phyloP scores from a whole-genome alignment of 1,140 invertebrate species.

The Belonocnema kinseyi region DNA sequence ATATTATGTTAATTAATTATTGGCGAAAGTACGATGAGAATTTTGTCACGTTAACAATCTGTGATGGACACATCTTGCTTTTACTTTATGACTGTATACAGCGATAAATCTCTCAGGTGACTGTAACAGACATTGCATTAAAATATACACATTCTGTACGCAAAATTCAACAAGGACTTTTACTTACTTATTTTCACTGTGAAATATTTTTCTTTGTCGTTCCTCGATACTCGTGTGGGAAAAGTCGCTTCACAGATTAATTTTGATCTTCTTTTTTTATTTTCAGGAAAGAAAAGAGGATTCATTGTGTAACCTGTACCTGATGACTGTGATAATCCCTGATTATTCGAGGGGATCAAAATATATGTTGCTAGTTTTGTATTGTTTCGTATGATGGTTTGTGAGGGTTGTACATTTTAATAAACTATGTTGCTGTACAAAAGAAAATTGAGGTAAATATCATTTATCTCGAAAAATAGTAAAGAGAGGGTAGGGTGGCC shows the following conservation, averaged over 20 bases:
- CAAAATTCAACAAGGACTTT: constrained; percentile 37
- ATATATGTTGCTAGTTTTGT: no score
- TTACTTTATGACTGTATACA: constrained; percentile 64
- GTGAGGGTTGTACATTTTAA: no score
- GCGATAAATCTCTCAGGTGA: constrained; percentile 59
- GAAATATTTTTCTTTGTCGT: constrained; percentile 7
- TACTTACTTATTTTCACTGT: constrained; percentile 14
- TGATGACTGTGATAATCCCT: constrained; percentile 71
- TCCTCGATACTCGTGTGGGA: not conserved
- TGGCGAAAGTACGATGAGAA: constrained; percentile 39
- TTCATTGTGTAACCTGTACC: constrained; percentile 65
- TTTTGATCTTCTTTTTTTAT: constrained; percentile 64
- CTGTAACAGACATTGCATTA: constrained; percentile 66
- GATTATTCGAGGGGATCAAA: constrained; percentile 27
- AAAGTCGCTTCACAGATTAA: not conserved
- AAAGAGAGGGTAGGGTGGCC: no score
- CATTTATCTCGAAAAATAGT: no score
- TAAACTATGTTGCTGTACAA: no score
- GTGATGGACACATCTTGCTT: constrained; percentile 60
- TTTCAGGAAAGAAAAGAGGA: constrained; percentile 66
- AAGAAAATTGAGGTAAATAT: no score
- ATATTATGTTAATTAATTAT: constrained; percentile 38
- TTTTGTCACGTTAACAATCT: constrained; percentile 57
- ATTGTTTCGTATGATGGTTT: no score
- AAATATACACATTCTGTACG: constrained; percentile 26